Evolutionary conservation across 2,888 invertebrate species (phyloP).

Genomic region (Drosophila buzzatii): DNA sequence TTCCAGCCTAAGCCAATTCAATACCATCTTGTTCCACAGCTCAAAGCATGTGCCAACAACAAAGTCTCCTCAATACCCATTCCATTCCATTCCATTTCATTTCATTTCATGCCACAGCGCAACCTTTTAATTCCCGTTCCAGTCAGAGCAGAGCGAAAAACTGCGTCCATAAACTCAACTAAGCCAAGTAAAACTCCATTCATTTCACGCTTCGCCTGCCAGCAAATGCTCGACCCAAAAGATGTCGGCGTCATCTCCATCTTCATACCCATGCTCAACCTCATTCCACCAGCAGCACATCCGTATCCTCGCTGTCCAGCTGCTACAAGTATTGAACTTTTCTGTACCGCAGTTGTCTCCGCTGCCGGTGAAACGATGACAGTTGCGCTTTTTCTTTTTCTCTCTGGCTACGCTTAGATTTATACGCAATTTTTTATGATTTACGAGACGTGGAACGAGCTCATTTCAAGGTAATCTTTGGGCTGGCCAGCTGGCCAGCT

Average conservation of each 20-base stretch:
- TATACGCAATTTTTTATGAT: slow-evolving; percentile 69
- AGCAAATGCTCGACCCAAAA: slow-evolving; percentile 43
- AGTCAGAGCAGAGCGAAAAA: slow-evolving; percentile 19
- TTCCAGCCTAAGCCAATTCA: neutral
- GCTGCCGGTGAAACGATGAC: slow-evolving; percentile 65
- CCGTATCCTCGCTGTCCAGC: slow-evolving; percentile 24
- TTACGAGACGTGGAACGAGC: slow-evolving; percentile 46
- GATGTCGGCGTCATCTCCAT: slow-evolving; percentile 32
- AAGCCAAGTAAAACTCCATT: slow-evolving; percentile 54
- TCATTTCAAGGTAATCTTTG: slow-evolving; percentile 52
- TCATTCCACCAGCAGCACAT: neutral
- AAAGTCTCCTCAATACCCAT: slow-evolving; percentile 3
- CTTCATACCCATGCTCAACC: neutral
- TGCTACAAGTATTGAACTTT: slow-evolving; percentile 44
- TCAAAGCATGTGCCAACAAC: slow-evolving; percentile 7
- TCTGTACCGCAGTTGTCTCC: slow-evolving; percentile 37
- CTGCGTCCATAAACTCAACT: slow-evolving; percentile 35
- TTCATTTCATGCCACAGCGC: slow-evolving; percentile 5
- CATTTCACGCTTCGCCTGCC: slow-evolving; percentile 69
- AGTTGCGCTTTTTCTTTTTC: slow-evolving; percentile 65
- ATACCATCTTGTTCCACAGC: neutral
- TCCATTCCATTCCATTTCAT: slow-evolving; percentile 14
- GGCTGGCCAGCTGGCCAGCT: slow-evolving; percentile 5
- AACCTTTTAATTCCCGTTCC: slow-evolving; percentile 13
- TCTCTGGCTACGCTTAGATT: slow-evolving; percentile 45